Evolutionary conservation across 2,113 vertebrate species (phyloP).

Genomic region (Macquaria australasica): DNA sequence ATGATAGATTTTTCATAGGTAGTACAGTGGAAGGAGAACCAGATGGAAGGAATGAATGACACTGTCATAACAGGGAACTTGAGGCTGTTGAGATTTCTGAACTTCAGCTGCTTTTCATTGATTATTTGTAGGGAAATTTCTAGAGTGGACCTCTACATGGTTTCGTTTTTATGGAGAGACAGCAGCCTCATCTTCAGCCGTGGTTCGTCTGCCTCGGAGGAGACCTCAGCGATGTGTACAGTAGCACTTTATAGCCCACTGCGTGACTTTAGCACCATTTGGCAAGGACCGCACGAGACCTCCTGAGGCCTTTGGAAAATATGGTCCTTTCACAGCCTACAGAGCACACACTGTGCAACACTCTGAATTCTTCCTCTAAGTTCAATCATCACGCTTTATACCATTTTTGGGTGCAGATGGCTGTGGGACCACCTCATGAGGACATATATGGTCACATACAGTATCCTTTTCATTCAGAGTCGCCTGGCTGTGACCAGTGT

Average conservation of each 20-base stretch:
- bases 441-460: conserved; percentile 57
- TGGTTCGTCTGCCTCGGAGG: conserved; percentile 22
- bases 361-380: conserved; percentile 24
- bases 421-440: conserved; percentile 30
- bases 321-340: conserved; percentile 53
- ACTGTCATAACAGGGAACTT: background rate
- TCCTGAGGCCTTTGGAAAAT: conserved; percentile 42
- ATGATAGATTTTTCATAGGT: background rate
- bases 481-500: conserved; percentile 29
- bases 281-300: conserved; percentile 33
- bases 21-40: background rate
- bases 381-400: conserved; percentile 32
- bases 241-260: conserved; percentile 45
- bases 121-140: background rate
- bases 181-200: conserved; percentile 23
- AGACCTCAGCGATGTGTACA: conserved; percentile 43
- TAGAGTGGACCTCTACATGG: conserved; percentile 9
- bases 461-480: conserved; percentile 37
- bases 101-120: background rate
- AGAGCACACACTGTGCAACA: conserved; percentile 50
- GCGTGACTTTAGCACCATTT: conserved; percentile 51
- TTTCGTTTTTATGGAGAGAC: conserved; percentile 7
- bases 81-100: conserved; percentile 18
- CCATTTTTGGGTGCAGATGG: conserved; percentile 47
- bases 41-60: background rate